Evolutionary conservation across 2,888 invertebrate species (phyloP).

Genomic region (Drosophila suboccidentalis): DNA sequence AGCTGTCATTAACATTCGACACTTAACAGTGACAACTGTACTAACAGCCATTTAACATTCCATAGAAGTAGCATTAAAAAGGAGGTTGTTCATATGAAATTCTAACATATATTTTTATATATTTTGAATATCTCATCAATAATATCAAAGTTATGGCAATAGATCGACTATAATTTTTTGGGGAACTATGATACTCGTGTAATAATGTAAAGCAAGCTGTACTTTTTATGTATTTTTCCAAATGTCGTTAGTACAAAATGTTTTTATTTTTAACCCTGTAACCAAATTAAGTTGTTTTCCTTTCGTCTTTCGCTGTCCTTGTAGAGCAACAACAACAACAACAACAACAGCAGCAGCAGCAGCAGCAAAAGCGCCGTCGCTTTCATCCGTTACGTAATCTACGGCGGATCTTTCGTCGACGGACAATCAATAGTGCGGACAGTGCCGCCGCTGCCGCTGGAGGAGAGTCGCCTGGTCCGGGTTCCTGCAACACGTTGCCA

Average conservation of each 20-base stretch:
- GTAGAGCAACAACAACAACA: constrained; percentile 85
- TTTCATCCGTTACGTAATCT: constrained; percentile 85
- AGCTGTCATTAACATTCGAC: background rate
- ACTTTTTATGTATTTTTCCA: background rate
- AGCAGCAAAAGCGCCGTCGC: constrained; percentile 85
- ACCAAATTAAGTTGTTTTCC: constrained; percentile 35
- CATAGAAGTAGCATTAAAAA: too few species aligned
- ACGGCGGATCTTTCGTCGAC: constrained; percentile 85
- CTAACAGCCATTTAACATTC: too few species aligned
- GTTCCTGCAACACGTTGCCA: constrained; percentile 67
- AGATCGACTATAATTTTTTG: background rate
- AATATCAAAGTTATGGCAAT: background rate
- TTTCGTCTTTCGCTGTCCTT: constrained; percentile 19
- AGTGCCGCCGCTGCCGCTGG: constrained; percentile 42
- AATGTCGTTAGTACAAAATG: constrained; percentile 2
- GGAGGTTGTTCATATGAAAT: too few species aligned
- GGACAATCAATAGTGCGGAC: constrained; percentile 83
- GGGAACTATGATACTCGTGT: background rate
- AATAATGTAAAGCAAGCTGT: constrained; percentile 19
- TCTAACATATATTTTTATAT: too few species aligned
- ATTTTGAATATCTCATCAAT: too few species aligned
- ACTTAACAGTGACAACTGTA: background rate
- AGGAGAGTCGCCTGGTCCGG: constrained; percentile 51
- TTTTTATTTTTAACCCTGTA: constrained; percentile 10
- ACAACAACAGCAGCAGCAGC: constrained; percentile 79